phyloP scores from a whole-genome alignment of 1,140 invertebrate genomes.

The Ceratina australensis region DNA sequence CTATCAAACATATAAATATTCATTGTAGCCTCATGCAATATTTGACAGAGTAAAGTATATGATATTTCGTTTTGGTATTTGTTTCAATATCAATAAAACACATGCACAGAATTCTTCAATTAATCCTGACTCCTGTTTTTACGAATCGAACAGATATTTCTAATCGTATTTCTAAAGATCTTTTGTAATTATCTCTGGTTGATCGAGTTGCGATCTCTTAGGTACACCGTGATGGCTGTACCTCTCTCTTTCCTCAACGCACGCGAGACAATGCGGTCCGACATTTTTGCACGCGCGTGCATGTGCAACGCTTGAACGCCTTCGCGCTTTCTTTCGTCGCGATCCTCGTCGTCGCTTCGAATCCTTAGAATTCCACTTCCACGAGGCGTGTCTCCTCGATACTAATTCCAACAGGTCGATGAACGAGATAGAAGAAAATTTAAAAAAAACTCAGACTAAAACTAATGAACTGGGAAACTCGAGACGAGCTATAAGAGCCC shows the following conservation, averaged over 20 bases:
- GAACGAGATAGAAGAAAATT: not conserved
- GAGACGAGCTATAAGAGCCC: no score
- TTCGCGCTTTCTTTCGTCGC: constrained; percentile 44
- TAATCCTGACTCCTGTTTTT: no score
- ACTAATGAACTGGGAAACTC: not conserved
- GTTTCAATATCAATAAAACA: no score
- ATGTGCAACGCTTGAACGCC: constrained; percentile 34
- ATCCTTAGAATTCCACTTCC: constrained; percentile 19
- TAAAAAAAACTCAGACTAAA: not conserved
- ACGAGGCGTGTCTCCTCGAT: constrained; percentile 7
- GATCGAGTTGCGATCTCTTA: constrained; percentile 13
- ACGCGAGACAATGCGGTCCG: constrained; percentile 20
- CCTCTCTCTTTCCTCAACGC: constrained; percentile 4
- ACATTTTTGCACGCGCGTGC: constrained; percentile 35
- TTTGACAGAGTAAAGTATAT: no score
- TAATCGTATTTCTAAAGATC: not conserved
- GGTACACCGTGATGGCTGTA: not conserved
- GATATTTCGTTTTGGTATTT: no score
- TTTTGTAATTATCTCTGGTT: not conserved
- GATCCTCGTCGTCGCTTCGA: constrained; percentile 24
- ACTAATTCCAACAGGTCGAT: not conserved
- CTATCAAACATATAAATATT: no score
- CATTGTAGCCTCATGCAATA: no score
- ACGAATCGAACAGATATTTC: no score
- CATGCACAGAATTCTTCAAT: no score